Percentiles rank a stretch among this genome's conserved stretches.
Evolutionary conservation across 2,113 vertebrate species (phyloP).

Genomic region (Tychaedon coryphoeus): DNA sequence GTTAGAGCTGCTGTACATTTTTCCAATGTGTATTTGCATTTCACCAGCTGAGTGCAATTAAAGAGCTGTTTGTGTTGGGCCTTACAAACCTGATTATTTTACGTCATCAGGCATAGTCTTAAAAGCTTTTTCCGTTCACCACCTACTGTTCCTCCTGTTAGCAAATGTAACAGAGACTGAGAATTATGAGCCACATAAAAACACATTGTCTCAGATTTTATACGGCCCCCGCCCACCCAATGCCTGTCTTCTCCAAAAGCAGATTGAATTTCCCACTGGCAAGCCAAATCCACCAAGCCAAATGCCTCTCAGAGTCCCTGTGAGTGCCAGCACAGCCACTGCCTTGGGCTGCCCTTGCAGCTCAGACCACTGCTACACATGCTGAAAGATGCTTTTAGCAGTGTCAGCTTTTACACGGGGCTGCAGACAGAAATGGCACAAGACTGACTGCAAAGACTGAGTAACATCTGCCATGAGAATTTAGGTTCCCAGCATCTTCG

Average conservation of each 20-base stretch:
- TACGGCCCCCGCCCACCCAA: fast-evolving
- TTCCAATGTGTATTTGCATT: neutral
- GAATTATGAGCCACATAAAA: neutral
- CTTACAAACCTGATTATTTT: neutral
- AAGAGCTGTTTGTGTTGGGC: neutral
- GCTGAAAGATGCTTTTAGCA: neutral
- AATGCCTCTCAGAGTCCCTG: neutral
- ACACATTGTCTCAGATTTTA: neutral
- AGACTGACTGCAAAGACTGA: neutral
- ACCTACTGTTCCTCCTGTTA: neutral
- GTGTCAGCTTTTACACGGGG: neutral
- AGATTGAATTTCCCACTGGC: neutral
- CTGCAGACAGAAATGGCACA: neutral
- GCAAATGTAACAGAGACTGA: neutral
- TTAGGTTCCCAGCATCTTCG: neutral
- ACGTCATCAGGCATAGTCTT: neutral
- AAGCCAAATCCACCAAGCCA: neutral
- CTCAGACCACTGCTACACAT: neutral
- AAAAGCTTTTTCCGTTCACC: neutral
- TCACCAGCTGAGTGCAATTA: neutral
- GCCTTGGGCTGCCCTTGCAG: neutral
- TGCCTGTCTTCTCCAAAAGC: neutral
- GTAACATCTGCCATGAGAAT: neutral
- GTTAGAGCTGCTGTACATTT: neutral
- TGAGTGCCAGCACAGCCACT: fast-evolving